Percentiles rank a stretch among this genome's conserved stretches.
These are phyloP conservation scores for Cochlearius cochlearius DNA, from an alignment of 2,113 vertebrate genomes.

Conservation along the genomic window DNA sequence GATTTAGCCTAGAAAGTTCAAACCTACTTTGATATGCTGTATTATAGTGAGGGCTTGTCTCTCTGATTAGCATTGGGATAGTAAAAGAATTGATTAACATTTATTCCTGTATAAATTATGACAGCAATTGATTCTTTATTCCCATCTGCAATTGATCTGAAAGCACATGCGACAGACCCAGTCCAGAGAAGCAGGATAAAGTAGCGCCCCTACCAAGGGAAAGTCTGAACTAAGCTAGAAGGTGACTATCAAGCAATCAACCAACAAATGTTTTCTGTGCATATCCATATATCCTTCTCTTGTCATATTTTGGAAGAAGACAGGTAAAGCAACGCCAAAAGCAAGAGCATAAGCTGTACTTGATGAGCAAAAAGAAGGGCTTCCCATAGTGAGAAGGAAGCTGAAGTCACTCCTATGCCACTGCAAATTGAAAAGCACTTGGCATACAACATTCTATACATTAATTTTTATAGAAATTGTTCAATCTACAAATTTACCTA, in stretches of 20 bases:
- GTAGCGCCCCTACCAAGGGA: neutral
- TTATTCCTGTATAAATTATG: slow-evolving; percentile 26
- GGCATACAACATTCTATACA: neutral
- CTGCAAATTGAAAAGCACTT: neutral
- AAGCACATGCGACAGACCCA: neutral
- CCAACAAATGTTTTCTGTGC: neutral
- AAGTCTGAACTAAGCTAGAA: neutral
- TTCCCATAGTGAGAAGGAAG: neutral
- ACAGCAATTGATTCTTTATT: slow-evolving; percentile 6
- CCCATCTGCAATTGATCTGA: neutral
- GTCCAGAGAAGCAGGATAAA: neutral
- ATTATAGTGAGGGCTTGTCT: neutral
- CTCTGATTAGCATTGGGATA: neutral
- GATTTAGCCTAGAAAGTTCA: slow-evolving; percentile 7
- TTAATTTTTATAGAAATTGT: neutral
- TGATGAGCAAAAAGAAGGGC: neutral
- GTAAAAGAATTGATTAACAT: slow-evolving; percentile 10
- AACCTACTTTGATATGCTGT: neutral
- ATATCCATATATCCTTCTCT: neutral
- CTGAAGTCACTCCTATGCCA: neutral
- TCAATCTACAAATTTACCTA: neutral
- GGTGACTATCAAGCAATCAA: neutral
- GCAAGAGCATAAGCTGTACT: neutral
- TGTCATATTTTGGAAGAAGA: neutral
- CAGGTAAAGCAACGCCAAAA: neutral